Evolutionary conservation across 2,113 vertebrate species (phyloP), one percentile per base, ranked within the genome.

Genomic region (Chascanopsetta lugubris): DNA sequence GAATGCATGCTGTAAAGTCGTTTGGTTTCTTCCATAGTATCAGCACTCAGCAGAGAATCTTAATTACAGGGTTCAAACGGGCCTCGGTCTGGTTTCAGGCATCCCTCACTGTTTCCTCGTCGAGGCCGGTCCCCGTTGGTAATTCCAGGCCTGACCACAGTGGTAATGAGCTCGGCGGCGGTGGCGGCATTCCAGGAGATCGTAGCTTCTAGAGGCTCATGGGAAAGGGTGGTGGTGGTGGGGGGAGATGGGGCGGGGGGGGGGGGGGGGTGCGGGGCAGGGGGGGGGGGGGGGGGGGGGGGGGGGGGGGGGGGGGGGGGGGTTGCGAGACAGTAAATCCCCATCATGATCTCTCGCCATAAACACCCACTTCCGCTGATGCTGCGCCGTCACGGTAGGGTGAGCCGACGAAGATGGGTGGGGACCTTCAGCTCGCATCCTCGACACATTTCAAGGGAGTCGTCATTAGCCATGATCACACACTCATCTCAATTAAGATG

Each of bases 21-120:
- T 91, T 91, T 87, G 83, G 77, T 88, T 89, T 90, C 87, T 90
- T 89, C 83, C 85, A 86, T 85, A 87, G 88, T 87, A 92, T 91
- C 91, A 91, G 89, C 84, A 86, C 79, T 89, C 88, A 87, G 65
- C 69, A 66, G 80, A 90, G 86, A 88, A 90, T 88, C 86, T 89
- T 92, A 92, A 93, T 93, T 90, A 91, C 84, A 90, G 89, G 85
- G 75, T 91, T 90, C 2, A 38, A 73, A 56, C 79, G 68, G 82
- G 86, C 81, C 78, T 75, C 70, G 85, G 88, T 87, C 78, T 82
- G 63, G 82, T 88, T 92, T 87, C 88, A 92, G 81, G 83, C 87
- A 85, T 87, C 83, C 86, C 82, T 90, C 86, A 73, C 78, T 86
- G 80, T 85, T 92, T 90, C 87, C 85, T 82, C 77, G 38, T 67